phyloP scores from a whole-genome alignment of 1,140 invertebrate genomes.

The Diuraphis noxia region DNA sequence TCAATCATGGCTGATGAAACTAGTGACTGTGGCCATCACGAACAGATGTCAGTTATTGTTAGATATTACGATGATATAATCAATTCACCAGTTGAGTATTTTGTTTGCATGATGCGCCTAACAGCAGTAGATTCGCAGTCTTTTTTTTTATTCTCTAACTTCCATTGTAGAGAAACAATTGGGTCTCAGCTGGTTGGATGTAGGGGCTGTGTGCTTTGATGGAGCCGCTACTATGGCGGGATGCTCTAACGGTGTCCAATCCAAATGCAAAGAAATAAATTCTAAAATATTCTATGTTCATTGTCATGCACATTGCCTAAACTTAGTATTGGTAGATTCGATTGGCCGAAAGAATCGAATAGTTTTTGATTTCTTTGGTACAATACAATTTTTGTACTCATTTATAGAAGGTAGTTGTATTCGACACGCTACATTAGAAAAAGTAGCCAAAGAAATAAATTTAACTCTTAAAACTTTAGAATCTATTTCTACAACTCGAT shows the following conservation, averaged over 20 bases:
- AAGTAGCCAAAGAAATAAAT: constrained; percentile 42
- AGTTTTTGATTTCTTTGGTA: constrained; percentile 50
- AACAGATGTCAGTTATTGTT: neutral
- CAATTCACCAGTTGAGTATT: neutral
- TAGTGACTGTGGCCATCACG: neutral
- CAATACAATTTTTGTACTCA: constrained; percentile 47
- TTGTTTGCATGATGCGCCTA: neutral
- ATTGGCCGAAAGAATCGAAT: neutral
- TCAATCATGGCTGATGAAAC: neutral
- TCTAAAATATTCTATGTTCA: neutral
- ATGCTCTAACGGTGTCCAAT: neutral
- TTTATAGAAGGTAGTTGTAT: constrained; percentile 55
- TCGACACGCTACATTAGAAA: constrained; percentile 54
- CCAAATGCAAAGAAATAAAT: neutral
- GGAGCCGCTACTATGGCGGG: neutral
- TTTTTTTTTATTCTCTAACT: neutral
- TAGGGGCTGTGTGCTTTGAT: neutral
- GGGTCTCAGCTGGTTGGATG: neutral
- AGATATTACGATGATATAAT: neutral
- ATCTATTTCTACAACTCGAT: constrained; percentile 54
- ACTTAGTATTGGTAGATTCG: constrained; percentile 9
- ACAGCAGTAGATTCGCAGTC: neutral
- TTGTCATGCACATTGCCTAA: neutral
- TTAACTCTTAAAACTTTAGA: constrained; percentile 52
- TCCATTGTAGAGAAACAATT: neutral